Evolutionary conservation across 2,888 invertebrate species (phyloP).

Genomic region (Stenodera caucasica): DNA sequence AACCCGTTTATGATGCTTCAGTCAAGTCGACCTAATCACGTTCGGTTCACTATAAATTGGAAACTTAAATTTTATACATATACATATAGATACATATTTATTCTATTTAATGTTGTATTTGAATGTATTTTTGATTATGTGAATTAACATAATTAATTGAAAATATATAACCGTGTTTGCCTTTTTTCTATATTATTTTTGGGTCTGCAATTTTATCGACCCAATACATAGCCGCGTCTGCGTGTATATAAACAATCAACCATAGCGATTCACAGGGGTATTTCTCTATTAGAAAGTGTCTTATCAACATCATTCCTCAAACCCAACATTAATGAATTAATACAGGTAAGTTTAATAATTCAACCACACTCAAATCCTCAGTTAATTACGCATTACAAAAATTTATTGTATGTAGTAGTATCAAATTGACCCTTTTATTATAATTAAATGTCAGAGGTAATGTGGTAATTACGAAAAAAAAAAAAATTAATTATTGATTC

Average conservation of each 20-base stretch:
- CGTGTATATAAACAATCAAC: constrained; percentile 38
- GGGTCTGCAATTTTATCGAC: constrained; percentile 33
- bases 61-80: no score
- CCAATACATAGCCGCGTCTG: constrained; percentile 29
- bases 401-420: neutral
- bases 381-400: no score
- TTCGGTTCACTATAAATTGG: no score
- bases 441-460: constrained; percentile 8
- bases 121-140: neutral
- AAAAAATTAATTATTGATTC: constrained; percentile 9
- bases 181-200: constrained; percentile 16
- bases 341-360: constrained; percentile 20
- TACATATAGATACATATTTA: no score
- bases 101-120: no score
- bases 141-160: neutral
- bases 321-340: constrained; percentile 19
- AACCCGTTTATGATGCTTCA: no score
- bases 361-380: no score
- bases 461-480: neutral
- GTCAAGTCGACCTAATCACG: no score
- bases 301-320: constrained; percentile 26
- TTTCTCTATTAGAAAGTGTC: constrained; percentile 35
- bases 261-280: constrained; percentile 34
- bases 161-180: constrained; percentile 10
- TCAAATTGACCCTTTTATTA: neutral